Conservation (phyloP, 2,888 invertebrate genomes). For the Thera britannica region DNA sequence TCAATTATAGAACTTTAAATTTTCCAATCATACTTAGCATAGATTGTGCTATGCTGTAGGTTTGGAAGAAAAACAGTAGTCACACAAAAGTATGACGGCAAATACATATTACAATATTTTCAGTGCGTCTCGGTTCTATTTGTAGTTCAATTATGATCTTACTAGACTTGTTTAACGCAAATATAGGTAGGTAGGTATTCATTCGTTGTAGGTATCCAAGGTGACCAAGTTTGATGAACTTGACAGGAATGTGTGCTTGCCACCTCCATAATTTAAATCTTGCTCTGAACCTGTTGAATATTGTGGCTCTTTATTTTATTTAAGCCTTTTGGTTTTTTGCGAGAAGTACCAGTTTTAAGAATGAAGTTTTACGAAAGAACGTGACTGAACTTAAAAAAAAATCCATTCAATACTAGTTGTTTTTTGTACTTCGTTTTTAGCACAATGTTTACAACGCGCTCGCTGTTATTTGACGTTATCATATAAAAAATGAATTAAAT, state of each 20-base stretch:
- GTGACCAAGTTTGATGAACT: slow-evolving; percentile 31
- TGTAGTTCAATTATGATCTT: slow-evolving; percentile 3
- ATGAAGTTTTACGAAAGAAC: background rate
- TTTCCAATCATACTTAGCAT: no score
- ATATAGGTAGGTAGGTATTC: background rate
- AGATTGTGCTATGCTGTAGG: no score
- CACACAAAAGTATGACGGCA: no score
- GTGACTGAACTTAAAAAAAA: background rate
- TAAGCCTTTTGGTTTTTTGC: background rate
- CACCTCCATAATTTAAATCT: slow-evolving; percentile 20
- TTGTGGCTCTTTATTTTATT: slow-evolving; percentile 13
- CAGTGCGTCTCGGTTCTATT: background rate
- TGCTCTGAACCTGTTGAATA: slow-evolving; percentile 22
- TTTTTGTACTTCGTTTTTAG: background rate
- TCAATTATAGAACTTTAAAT: no score
- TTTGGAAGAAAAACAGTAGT: no score
- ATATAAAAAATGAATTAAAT: no score
- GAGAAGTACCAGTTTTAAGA: background rate
- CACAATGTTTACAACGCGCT: slow-evolving; percentile 16
- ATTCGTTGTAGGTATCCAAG: slow-evolving; percentile 18
- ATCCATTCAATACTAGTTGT: background rate
- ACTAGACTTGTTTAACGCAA: slow-evolving; percentile 8
- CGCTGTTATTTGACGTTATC: background rate
- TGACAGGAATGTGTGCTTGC: slow-evolving; percentile 26
- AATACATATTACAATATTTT: no score